A percentile compares a stretch with the other conserved stretches of the same genome.
Conservation (phyloP, 1,140 invertebrate genomes). For the Acromyrmex heyeri region DNA sequence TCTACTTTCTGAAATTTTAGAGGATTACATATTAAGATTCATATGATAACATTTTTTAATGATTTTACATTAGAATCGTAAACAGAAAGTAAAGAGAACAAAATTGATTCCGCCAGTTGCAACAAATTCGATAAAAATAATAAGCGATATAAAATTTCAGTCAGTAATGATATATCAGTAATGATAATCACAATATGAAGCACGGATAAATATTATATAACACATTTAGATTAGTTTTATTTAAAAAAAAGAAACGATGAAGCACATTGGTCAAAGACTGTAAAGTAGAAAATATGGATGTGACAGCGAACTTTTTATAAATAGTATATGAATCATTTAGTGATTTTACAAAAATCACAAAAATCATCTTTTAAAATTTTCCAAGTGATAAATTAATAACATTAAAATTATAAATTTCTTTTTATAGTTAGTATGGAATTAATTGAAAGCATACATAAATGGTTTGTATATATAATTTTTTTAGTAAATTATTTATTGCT, state of each 20-base stretch:
- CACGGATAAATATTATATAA: conserved; percentile 61
- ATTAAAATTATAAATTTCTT: conserved; percentile 50
- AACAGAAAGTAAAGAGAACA: conserved; percentile 29
- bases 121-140: conserved; percentile 40
- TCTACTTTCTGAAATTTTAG: conserved; percentile 70
- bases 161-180: conserved; percentile 22
- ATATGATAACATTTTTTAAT: conserved; percentile 73
- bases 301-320: conserved; percentile 51
- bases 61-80: conserved; percentile 80
- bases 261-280: conserved; percentile 71
- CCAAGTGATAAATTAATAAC: conserved; percentile 48
- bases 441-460: conserved; percentile 50
- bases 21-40: conserved; percentile 41
- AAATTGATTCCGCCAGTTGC: conserved; percentile 76
- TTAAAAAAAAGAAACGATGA: conserved; percentile 52
- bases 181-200: conserved; percentile 28
- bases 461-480: conserved; percentile 53
- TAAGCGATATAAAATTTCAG: conserved; percentile 65
- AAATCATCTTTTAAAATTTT: conserved; percentile 49
- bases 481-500: conserved; percentile 37
- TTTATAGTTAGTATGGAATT: conserved; percentile 61
- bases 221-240: conserved; percentile 70
- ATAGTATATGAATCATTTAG: conserved; percentile 60
- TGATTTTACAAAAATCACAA: conserved; percentile 29
- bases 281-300: conserved; percentile 53